phyloP scores from a whole-genome alignment of 2,797 vertebrate species.

The Lepilemur ruficaudatus region DNA sequence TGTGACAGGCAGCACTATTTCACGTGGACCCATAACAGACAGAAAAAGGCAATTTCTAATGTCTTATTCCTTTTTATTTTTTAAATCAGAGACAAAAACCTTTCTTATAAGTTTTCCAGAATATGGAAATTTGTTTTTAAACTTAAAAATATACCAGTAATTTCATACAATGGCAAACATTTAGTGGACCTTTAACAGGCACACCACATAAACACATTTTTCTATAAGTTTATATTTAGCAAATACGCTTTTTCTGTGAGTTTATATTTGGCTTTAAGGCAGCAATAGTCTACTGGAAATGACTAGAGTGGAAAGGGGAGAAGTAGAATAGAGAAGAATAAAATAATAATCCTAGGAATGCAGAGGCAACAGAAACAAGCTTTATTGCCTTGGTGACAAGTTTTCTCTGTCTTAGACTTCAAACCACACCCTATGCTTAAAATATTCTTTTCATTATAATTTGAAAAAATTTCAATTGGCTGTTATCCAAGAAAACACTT shows the following conservation, averaged over 20 bases:
- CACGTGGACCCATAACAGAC: not conserved
- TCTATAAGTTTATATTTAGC: not conserved
- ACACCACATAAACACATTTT: fast-evolving
- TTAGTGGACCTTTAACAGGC: not conserved
- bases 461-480: constrained; percentile 63
- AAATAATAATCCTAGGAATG: not conserved
- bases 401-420: constrained; percentile 14
- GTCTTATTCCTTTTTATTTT: not conserved
- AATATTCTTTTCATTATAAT: constrained; percentile 58
- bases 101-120: not conserved
- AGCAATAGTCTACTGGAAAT: not conserved
- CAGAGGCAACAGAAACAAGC: not conserved
- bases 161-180: not conserved
- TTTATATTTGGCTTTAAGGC: not conserved
- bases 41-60: not conserved
- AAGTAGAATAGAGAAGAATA: not conserved
- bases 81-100: not conserved
- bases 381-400: not conserved
- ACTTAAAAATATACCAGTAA: not conserved
- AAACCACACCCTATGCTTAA: not conserved
- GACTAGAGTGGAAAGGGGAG: not conserved
- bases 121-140: not conserved
- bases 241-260: not conserved
- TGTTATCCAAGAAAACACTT: constrained; percentile 66
- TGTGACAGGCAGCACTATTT: not conserved